Conservation (phyloP, 2,888 invertebrate species). For the Acronicta psi region DNA sequence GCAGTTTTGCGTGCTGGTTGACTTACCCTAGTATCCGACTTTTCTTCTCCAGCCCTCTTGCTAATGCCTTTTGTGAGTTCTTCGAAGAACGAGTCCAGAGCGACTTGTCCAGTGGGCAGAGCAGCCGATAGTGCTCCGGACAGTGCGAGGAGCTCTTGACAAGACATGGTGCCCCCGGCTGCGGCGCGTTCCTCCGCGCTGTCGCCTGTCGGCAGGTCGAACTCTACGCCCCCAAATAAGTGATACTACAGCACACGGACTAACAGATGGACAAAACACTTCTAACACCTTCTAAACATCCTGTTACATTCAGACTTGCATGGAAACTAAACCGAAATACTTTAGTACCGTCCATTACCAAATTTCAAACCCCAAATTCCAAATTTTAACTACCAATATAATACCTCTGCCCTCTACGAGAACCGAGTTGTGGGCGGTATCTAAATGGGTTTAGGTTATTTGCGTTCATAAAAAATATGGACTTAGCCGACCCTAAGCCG, state of each 20-base stretch:
- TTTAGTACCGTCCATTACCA: neutral
- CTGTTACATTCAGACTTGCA: slow-evolving; percentile 10
- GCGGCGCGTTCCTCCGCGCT: slow-evolving; percentile 81
- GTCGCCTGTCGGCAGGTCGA: slow-evolving; percentile 87
- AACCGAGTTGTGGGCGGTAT: neutral
- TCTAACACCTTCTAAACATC: slow-evolving; percentile 56
- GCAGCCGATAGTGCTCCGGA: slow-evolving; percentile 97
- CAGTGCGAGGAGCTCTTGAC: slow-evolving; percentile 97
- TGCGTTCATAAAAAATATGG: neutral
- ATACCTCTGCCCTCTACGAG: neutral
- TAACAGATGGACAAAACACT: slow-evolving; percentile 26
- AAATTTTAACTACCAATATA: neutral
- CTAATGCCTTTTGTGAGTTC: slow-evolving; percentile 93
- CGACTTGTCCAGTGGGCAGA: slow-evolving; percentile 95
- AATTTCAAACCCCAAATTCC: neutral
- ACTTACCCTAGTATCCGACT: slow-evolving; percentile 76
- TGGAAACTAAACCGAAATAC: no score
- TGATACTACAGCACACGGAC: slow-evolving; percentile 65
- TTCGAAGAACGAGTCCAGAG: slow-evolving; percentile 94
- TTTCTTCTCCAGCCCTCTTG: slow-evolving; percentile 84
- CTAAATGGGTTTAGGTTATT: neutral
- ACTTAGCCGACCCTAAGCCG: neutral
- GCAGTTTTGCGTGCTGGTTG: no score
- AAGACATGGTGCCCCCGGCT: slow-evolving; percentile 92
- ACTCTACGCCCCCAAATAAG: slow-evolving; percentile 77